Base-by-base conservation (phyloP, 2,888 invertebrate genomes). In the Malthinus seriepunctatus region DNA sequence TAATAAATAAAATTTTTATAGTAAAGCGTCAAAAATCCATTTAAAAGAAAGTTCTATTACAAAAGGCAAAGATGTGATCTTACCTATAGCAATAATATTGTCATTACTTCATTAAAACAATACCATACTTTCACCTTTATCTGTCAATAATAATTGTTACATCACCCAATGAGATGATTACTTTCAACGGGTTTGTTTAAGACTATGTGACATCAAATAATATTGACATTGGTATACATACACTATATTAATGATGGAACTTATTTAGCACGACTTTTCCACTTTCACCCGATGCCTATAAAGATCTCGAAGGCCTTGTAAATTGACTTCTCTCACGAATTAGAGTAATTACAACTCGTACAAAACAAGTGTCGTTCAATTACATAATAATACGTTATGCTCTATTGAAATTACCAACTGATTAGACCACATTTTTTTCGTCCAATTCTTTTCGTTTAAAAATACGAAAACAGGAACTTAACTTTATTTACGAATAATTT, bases 261-360 rank as follows among this genome's bases (percentile, higher is more conserved):
- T 39, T 52, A 52, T 34, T 52, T 15, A 32, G 31, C 45, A 39
- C 35, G 31, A 48, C 60, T 60, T 57, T 60, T 52, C 52, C 49
- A 57, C 60, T 60, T 60, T 60, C 60, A 57, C 60, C 35, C 37
- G 49, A 48, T 49, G 60, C 60, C 57, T 14, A 23, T 23, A 39
- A 34, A 52, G 60, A 48, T 51, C 49, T 12, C 15, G 37, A 52
- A 52, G 60, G 46, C 60, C 60, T 60, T 60, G 57, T n/a, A 56
- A 14, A 42, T 37, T 39, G 44, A 39, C 47, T 10, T 58, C 53
- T 53, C 32, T 31, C 7, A 11, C 14, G 15, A 15, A 38, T 9
- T 32, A 32, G 15, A 38, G 12, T 35, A 23, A 49, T 49, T 33
- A 49, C 8, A 51, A 11, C 47, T 57, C 53, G 52, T 42, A 23